phyloP scores from a whole-genome alignment of 2,797 vertebrate species.

The Microctenopoma stevenorrisi region DNA sequence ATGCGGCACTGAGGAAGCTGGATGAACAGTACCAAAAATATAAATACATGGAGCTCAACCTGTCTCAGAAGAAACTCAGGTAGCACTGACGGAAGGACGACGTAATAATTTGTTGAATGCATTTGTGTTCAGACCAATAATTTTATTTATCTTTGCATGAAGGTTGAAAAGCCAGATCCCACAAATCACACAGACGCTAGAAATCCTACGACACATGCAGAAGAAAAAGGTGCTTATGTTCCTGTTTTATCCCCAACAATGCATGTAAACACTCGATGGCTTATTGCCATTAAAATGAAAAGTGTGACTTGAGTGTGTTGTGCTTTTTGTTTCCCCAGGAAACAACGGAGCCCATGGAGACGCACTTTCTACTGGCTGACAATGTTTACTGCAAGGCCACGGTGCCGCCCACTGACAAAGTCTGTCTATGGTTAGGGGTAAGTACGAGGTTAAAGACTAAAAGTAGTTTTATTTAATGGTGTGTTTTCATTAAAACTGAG shows the following conservation, averaged over 20 bases:
- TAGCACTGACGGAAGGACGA: conserved; percentile 45
- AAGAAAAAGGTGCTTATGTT: conserved; percentile 91
- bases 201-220: conserved; percentile 99
- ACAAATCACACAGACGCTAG: conserved; percentile 98
- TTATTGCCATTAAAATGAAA: neutral
- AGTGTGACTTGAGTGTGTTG: neutral
- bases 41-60: conserved; percentile 99
- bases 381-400: conserved; percentile 97
- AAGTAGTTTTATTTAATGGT: no score
- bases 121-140: no score
- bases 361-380: conserved; percentile 96
- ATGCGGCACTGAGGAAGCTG: conserved; percentile 91
- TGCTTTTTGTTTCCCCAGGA: conserved; percentile 77
- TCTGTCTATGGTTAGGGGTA: conserved; percentile 98
- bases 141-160: conserved; percentile 14
- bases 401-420: conserved; percentile 96
- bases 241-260: no score
- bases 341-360: conserved; percentile 92
- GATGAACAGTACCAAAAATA: conserved; percentile 99
- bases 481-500: neutral
- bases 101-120: no score
- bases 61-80: conserved; percentile 97
- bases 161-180: conserved; percentile 98
- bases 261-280: no score
- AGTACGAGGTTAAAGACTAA: conserved; percentile 65